Percentiles rank a stretch among this genome's conserved stretches.
These are phyloP conservation scores for Agapostemon virescens DNA, from an alignment of 2,888 invertebrate genomes.

Conservation along the genomic window DNA sequence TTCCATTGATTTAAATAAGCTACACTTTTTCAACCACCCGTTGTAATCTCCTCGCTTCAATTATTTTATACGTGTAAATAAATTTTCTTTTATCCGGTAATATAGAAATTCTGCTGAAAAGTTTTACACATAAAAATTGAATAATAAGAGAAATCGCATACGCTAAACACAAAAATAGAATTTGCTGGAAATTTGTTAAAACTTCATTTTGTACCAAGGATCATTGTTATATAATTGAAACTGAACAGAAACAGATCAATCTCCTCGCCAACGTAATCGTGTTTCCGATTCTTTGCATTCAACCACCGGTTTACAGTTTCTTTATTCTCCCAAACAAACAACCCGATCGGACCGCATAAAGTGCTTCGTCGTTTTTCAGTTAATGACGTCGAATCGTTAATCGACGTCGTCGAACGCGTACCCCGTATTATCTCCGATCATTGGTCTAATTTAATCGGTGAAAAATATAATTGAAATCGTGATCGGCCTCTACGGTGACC, in stretches of 20 bases:
- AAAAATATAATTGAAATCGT: slow-evolving; percentile 55
- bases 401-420: slow-evolving; percentile 44
- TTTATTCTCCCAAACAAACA: not conserved
- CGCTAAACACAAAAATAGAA: not conserved
- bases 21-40: no score
- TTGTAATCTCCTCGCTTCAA: no score
- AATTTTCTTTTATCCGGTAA: no score
- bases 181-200: not conserved
- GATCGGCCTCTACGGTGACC: not conserved
- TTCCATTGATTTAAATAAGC: no score
- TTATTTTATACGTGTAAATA: no score
- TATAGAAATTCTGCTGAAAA: no score
- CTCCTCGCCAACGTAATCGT: slow-evolving; percentile 41
- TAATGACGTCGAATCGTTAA: slow-evolving; percentile 36
- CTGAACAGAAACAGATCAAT: not conserved
- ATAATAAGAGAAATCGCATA: not conserved
- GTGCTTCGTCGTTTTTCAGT: slow-evolving; percentile 39
- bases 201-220: not conserved
- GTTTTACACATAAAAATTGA: no score
- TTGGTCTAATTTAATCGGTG: slow-evolving; percentile 42
- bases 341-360: not conserved
- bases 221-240: not conserved
- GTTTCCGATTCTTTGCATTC: slow-evolving; percentile 53
- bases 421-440: slow-evolving; percentile 41
- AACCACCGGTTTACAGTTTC: slow-evolving; percentile 38